Evolutionary conservation across 2,113 vertebrate species (phyloP), one percentile per base, ranked within the genome.

Genomic region (Zosterops hypoxanthus): DNA sequence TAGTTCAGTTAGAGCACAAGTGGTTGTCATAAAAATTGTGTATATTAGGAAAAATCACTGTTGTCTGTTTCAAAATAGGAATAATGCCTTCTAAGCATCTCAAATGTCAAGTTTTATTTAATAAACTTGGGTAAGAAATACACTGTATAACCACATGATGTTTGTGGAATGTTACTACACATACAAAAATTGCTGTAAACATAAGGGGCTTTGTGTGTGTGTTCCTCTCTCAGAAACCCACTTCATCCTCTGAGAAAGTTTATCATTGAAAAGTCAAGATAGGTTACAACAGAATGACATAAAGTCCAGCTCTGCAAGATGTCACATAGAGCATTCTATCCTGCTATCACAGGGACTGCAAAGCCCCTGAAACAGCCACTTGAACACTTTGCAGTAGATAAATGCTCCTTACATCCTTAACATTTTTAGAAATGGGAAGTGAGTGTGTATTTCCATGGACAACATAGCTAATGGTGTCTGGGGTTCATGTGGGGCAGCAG

Each of bases 11-110:
- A 94, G 44, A 73, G 31, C 42, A 87, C 84, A 96, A 72, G 82
- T 95, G 79, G 70, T 82, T 97, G 75, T 71, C 81, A 84, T 91
- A 95, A 88, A 85, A 92, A 91, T 39, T 79, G 26, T 80, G 50
- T 75, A 46, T 81, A 76, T 94, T 87, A 91, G 68, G 78, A 83
- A 83, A 79, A 85, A 78, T 77, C 42, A 84, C 16, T 84, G 26
- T 86, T 95, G 52, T 88, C 88, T 95, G 50, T 89, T 78, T 82
- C 69, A 90, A 81, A 95, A 88, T 77, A 92, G 55, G 56, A 73
- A n/a, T 82, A 77, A 69, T 96, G 39, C 53, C 55, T 88, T 76
- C 44, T 90, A 68, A 71, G 39, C 34, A 56, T 75, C 18, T 61
- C 76, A 88, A 53, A 70, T 96, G 85, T 82, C 55, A 86, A 23